Evolutionary conservation across 2,888 invertebrate species (phyloP).

Genomic region (Nomada fabriciana): DNA sequence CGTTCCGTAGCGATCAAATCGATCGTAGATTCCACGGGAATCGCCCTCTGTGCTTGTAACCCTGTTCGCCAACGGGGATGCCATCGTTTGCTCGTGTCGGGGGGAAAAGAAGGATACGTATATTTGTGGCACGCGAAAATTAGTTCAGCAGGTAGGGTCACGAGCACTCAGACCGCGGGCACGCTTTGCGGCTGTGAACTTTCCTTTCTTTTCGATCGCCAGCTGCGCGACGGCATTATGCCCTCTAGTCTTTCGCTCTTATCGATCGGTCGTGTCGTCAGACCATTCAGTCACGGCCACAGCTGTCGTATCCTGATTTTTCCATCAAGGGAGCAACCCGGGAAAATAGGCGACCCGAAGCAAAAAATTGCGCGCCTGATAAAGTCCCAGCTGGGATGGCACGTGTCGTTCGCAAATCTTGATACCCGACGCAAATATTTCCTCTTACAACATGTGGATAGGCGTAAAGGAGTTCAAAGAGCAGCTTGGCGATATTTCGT

Average conservation of each 20-base stretch:
- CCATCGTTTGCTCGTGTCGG: too few relatives aligned
- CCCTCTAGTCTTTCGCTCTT: slow-evolving; percentile 59
- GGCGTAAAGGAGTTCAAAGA: too few relatives aligned
- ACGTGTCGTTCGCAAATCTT: neutral
- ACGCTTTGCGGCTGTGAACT: slow-evolving; percentile 51
- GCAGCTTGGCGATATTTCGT: too few relatives aligned
- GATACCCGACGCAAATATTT: too few relatives aligned
- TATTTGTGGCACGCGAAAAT: slow-evolving; percentile 34
- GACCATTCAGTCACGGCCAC: slow-evolving; percentile 59
- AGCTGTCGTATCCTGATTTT: slow-evolving; percentile 62
- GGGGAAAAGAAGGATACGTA: neutral
- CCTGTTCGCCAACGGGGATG: too few relatives aligned
- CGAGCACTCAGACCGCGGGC: slow-evolving; percentile 33
- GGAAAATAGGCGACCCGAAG: slow-evolving; percentile 20
- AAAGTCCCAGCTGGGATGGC: slow-evolving; percentile 7
- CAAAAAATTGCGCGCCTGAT: neutral
- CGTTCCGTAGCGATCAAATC: too few relatives aligned
- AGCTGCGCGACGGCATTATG: slow-evolving; percentile 59
- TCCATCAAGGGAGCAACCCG: slow-evolving; percentile 10
- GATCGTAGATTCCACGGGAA: too few relatives aligned
- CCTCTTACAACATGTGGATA: too few relatives aligned
- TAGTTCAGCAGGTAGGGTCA: slow-evolving; percentile 57
- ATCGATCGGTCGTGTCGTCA: slow-evolving; percentile 63
- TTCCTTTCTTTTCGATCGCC: slow-evolving; percentile 66
- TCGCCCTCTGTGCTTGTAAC: too few relatives aligned